Conservation (phyloP, 1,140 invertebrate species). For the Polypedilum pembai region DNA sequence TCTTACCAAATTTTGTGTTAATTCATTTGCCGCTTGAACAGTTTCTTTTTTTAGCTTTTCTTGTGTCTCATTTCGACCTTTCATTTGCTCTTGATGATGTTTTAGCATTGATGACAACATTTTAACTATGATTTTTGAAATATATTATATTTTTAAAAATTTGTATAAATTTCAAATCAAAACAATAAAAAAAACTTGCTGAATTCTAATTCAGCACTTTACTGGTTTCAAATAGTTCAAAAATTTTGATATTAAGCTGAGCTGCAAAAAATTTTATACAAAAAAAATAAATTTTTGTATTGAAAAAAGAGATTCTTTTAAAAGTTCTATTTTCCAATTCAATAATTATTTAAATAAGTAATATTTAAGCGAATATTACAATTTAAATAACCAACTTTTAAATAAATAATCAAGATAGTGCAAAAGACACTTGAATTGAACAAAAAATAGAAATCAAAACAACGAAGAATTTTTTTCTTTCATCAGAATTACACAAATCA, state of each 20-base stretch:
- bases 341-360: too few relatives aligned
- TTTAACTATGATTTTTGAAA: constrained; percentile 32
- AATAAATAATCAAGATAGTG: too few relatives aligned
- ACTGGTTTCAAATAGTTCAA: background rate
- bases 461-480: background rate
- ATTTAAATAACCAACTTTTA: too few relatives aligned
- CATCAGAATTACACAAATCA: background rate
- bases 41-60: constrained; percentile 78
- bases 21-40: constrained; percentile 78
- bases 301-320: too few relatives aligned
- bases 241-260: background rate
- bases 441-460: background rate
- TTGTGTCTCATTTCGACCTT: constrained; percentile 70
- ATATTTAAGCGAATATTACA: too few relatives aligned
- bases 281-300: background rate
- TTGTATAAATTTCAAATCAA: background rate
- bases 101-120: constrained; percentile 84
- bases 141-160: constrained; percentile 28
- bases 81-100: constrained; percentile 75
- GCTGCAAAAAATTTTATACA: background rate
- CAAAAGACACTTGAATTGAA: background rate
- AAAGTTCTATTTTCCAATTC: too few relatives aligned
- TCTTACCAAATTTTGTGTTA: constrained; percentile 76
- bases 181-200: background rate
- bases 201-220: background rate